Conservation (phyloP, 2,113 vertebrate genomes). For the Tychaedon coryphoeus region DNA sequence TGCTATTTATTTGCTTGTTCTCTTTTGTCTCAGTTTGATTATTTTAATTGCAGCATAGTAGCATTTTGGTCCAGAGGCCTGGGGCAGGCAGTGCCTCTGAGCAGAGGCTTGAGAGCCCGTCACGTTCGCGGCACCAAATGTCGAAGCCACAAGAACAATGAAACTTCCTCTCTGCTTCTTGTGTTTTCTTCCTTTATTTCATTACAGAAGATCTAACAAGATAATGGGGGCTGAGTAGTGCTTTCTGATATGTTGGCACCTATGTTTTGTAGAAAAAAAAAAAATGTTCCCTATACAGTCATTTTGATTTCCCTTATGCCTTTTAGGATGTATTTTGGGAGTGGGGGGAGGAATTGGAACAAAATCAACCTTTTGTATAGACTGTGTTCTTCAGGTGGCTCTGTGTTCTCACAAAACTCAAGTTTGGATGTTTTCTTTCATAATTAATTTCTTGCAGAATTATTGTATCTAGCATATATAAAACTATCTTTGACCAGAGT, state of each 20-base stretch:
- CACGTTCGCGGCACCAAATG: background rate
- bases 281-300: background rate
- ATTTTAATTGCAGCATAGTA: background rate
- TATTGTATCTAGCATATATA: background rate
- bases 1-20: slow-evolving; percentile 34
- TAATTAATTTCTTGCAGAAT: background rate
- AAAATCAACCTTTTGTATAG: background rate
- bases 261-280: background rate
- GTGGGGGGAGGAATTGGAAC: background rate
- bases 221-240: background rate
- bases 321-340: background rate
- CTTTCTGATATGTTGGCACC: background rate
- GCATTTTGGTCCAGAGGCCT: background rate
- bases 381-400: background rate
- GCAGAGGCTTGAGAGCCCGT: background rate
- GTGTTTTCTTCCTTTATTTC: slow-evolving; percentile 36
- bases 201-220: slow-evolving; percentile 4
- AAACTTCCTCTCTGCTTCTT: slow-evolving; percentile 43
- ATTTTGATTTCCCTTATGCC: background rate
- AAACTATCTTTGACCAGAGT: background rate
- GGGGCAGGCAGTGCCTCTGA: background rate
- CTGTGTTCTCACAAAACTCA: background rate
- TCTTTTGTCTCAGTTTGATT: background rate
- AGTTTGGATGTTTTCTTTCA: background rate
- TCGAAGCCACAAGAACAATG: slow-evolving; percentile 11